phyloP scores from a whole-genome alignment of 2,888 invertebrate species.

The Tetragnatha montana region DNA sequence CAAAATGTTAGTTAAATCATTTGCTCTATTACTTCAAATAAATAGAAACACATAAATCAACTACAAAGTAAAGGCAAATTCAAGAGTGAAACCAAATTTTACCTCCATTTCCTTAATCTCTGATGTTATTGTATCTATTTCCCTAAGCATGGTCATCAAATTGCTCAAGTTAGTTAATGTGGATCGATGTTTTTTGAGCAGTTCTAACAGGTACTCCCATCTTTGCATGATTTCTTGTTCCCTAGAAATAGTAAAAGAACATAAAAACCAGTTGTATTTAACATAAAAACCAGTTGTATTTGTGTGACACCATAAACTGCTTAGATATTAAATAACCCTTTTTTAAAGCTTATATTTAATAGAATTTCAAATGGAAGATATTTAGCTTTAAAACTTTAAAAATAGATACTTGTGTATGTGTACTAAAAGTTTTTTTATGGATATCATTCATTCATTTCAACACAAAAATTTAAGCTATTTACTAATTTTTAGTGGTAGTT shows the following conservation, averaged over 20 bases:
- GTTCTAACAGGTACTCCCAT: conserved; percentile 89
- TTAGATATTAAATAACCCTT: too few species aligned
- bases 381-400: too few species aligned
- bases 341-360: too few species aligned
- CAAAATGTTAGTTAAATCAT: not conserved
- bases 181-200: conserved; percentile 88
- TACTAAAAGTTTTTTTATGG: too few species aligned
- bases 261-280: not conserved
- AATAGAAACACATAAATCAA: not conserved
- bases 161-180: conserved; percentile 87
- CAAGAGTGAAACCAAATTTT: conserved; percentile 69
- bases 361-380: too few species aligned
- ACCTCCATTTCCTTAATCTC: conserved; percentile 90
- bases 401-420: too few species aligned
- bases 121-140: conserved; percentile 91
- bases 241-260: conserved; percentile 75
- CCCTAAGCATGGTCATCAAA: conserved; percentile 90
- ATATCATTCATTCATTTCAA: too few species aligned
- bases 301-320: too few species aligned
- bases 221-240: conserved; percentile 87
- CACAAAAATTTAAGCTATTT: too few species aligned
- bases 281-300: not conserved
- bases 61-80: not conserved
- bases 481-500: too few species aligned
- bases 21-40: not conserved